A percentile compares a stretch with the other conserved stretches of the same genome.
These are phyloP conservation scores for Caracal caracal DNA, from an alignment of 2,113 vertebrate species.

Conservation along the genomic window DNA sequence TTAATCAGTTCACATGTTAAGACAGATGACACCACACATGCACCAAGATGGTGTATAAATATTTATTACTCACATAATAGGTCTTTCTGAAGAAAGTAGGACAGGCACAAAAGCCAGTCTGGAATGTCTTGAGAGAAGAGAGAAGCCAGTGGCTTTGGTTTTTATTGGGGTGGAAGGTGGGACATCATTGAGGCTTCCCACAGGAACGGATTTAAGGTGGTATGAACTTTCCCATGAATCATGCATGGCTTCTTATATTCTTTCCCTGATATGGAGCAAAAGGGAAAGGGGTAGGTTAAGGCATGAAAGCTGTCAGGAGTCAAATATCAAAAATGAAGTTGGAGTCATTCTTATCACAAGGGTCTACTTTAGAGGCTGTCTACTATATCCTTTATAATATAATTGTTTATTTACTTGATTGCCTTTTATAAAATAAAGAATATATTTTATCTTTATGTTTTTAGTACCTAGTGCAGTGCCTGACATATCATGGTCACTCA, in stretches of 20 bases:
- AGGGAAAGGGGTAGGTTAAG: neutral
- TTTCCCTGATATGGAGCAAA: neutral
- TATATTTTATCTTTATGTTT: neutral
- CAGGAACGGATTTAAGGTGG: neutral
- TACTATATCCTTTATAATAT: neutral
- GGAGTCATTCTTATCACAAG: neutral
- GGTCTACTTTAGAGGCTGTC: neutral
- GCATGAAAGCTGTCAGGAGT: neutral
- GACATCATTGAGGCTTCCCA: neutral
- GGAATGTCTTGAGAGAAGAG: neutral
- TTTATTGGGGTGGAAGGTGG: neutral
- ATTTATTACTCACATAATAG: slow-evolving; percentile 18
- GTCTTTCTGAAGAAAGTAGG: slow-evolving; percentile 34
- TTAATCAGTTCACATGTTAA: neutral
- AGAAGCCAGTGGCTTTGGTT: neutral
- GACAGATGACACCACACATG: neutral
- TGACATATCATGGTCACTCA: neutral
- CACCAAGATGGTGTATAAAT: neutral
- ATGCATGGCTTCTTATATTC: neutral
- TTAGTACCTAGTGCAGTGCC: neutral
- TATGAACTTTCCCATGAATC: neutral
- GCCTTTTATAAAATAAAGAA: neutral
- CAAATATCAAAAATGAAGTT: neutral
- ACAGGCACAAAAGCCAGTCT: neutral
- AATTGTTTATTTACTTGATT: neutral